phyloP scores from a whole-genome alignment of 2,797 vertebrate genomes.

The Sciurus carolinensis region DNA sequence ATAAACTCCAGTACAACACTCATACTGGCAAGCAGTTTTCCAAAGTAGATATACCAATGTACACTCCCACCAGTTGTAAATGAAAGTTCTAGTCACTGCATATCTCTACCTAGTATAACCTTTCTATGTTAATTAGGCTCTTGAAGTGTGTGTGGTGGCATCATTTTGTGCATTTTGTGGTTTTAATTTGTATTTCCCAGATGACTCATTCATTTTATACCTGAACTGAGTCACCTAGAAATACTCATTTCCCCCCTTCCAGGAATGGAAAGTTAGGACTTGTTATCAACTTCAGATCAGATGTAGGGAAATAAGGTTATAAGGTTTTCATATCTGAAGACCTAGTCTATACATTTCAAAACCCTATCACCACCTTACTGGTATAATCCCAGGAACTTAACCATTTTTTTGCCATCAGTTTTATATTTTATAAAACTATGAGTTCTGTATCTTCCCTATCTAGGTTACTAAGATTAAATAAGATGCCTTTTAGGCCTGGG shows the following conservation, averaged over 20 bases:
- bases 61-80: not conserved
- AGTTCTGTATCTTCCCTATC: not conserved
- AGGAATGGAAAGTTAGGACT: not conserved
- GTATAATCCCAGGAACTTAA: not conserved
- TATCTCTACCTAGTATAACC: not conserved
- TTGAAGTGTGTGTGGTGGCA: not conserved
- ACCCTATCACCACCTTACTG: not conserved
- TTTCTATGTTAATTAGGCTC: not conserved
- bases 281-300: not conserved
- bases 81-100: not conserved
- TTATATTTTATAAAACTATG: constrained; percentile 38
- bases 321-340: not conserved
- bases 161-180: not conserved
- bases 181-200: constrained; percentile 47
- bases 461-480: constrained; percentile 8
- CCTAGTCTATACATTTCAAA: not conserved
- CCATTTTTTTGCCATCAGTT: not conserved
- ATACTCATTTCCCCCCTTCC: not conserved
- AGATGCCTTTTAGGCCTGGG: not conserved
- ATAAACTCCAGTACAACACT: not conserved
- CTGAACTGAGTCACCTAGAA: not conserved
- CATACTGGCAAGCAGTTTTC: not conserved
- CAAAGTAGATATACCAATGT: not conserved
- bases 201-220: constrained; percentile 40
- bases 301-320: not conserved